Percentiles rank a stretch among this genome's conserved stretches.
These are phyloP conservation scores for Eulemur rubriventer DNA, from an alignment of 2,797 vertebrate genomes.

Conservation along the genomic window DNA sequence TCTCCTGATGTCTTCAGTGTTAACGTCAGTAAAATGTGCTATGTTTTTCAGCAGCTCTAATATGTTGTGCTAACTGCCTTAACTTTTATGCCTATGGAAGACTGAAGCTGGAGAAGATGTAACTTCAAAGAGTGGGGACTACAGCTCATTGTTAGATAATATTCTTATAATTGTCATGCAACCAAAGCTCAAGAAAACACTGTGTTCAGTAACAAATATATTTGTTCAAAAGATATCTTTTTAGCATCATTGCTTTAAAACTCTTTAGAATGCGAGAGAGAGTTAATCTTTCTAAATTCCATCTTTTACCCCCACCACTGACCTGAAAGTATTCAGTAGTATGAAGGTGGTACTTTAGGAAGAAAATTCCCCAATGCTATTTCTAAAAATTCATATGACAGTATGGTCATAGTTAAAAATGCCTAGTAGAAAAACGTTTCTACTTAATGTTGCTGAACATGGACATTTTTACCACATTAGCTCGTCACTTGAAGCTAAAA, in stretches of 20 bases:
- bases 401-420: background rate
- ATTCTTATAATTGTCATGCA: background rate
- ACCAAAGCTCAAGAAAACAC: background rate
- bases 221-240: background rate
- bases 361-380: background rate
- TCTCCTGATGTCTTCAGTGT: background rate
- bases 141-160: background rate
- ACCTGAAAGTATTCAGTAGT: constrained; percentile 21
- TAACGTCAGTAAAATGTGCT: background rate
- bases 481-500: constrained; percentile 8
- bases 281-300: background rate
- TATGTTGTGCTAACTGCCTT: background rate
- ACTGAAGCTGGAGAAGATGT: background rate
- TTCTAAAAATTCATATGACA: background rate
- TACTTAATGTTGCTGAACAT: background rate
- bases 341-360: background rate
- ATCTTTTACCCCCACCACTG: background rate
- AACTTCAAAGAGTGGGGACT: background rate
- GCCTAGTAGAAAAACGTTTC: constrained; percentile 21
- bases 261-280: background rate
- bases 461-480: constrained; percentile 48
- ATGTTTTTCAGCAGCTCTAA: background rate
- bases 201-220: background rate
- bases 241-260: background rate
- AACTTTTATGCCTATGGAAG: background rate